These are phyloP conservation scores for Zaprionus ornatus DNA, from an alignment of 1,140 invertebrate species.

Conservation along the genomic window DNA sequence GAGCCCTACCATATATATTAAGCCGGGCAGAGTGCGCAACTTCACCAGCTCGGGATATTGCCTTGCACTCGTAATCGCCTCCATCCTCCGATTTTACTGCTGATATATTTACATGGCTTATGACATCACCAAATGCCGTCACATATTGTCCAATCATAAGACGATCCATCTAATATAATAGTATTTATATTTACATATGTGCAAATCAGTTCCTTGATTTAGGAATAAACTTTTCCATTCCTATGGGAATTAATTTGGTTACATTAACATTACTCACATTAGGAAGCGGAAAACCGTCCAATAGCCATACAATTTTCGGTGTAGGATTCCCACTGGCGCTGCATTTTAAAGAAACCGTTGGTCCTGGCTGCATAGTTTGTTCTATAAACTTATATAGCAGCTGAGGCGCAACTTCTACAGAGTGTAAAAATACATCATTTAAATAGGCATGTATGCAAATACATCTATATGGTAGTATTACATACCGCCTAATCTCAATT, in stretches of 20 bases:
- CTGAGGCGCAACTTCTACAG: constrained; percentile 90
- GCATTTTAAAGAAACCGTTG: constrained; percentile 92
- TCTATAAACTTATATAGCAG: constrained; percentile 92
- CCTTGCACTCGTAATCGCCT: constrained; percentile 89
- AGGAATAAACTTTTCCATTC: not conserved
- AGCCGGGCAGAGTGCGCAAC: constrained; percentile 86
- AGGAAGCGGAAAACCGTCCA: constrained; percentile 89
- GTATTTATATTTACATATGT: not conserved
- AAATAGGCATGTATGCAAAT: not conserved
- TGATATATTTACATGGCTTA: constrained; percentile 90
- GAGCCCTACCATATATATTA: constrained; percentile 88
- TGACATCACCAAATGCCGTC: constrained; percentile 88
- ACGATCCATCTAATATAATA: constrained; percentile 84
- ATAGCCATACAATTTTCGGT: constrained; percentile 90
- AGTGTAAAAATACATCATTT: not conserved
- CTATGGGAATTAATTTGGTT: not conserved
- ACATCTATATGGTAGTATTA: not conserved
- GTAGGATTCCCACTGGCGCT: constrained; percentile 91
- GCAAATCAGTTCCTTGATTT: not conserved
- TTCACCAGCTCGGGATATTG: constrained; percentile 87
- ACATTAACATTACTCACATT: constrained; percentile 52
- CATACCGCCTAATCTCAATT: constrained; percentile 90
- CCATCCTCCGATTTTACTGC: constrained; percentile 89
- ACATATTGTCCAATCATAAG: constrained; percentile 88
- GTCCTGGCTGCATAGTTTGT: constrained; percentile 92